Evolutionary conservation across 1,140 invertebrate genomes (phyloP).

Genomic region (Neuroterus valhalla): DNA sequence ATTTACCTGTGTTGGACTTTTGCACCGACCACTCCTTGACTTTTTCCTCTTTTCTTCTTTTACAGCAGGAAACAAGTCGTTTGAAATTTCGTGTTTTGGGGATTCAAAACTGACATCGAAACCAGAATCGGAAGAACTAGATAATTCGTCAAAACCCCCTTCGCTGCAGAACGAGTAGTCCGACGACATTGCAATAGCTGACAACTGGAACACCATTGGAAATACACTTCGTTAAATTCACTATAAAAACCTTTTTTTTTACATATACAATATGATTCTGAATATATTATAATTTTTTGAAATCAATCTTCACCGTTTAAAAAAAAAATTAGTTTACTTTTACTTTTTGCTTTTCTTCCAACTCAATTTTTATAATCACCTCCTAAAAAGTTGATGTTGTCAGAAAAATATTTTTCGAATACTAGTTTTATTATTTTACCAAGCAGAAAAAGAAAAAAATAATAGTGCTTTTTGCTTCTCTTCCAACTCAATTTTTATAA

Average conservation of each 20-base stretch:
- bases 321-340: no score
- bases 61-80: slow-evolving; percentile 57
- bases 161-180: slow-evolving; percentile 72
- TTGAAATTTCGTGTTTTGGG: slow-evolving; percentile 66
- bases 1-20: slow-evolving; percentile 74
- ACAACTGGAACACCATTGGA: background rate
- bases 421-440: no score
- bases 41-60: slow-evolving; percentile 73
- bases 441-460: no score
- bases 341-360: no score
- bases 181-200: slow-evolving; percentile 52
- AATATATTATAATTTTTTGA: no score
- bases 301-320: no score
- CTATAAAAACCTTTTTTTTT: background rate
- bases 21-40: slow-evolving; percentile 68
- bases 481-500: no score
- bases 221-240: background rate
- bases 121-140: slow-evolving; percentile 83
- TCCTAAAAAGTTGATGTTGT: no score
- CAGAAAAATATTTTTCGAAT: no score
- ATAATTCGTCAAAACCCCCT: slow-evolving; percentile 80
- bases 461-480: no score
- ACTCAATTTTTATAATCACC: no score
- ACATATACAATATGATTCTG: no score
- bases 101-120: slow-evolving; percentile 80